A percentile compares a stretch with the other conserved stretches of the same genome.
These are phyloP conservation scores for Coranthus polyacanthus DNA, from an alignment of 2,797 vertebrate genomes.

Conservation along the genomic window DNA sequence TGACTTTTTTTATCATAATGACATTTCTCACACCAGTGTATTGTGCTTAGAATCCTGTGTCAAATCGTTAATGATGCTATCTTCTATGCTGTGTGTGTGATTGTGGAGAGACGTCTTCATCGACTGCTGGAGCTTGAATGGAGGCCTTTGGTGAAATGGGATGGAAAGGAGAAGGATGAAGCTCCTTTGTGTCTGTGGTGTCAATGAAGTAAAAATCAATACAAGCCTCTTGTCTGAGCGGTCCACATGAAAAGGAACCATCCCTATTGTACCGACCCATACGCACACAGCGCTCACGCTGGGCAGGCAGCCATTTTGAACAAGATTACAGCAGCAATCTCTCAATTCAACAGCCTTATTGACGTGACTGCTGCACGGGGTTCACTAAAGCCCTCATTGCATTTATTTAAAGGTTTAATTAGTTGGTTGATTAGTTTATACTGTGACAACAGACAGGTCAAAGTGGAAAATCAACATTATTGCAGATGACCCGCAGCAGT, in stretches of 20 bases:
- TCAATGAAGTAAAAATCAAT: slow-evolving; percentile 55
- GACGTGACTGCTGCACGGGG: slow-evolving; percentile 5
- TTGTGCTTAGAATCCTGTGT: not conserved
- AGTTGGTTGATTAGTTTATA: slow-evolving; percentile 1
- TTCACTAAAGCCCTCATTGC: not conserved
- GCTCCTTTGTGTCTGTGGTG: slow-evolving; percentile 48
- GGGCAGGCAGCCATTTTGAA: slow-evolving; percentile 60
- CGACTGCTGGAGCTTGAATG: slow-evolving; percentile 15
- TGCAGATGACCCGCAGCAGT: not conserved
- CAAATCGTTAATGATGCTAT: not conserved
- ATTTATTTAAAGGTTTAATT: slow-evolving; percentile 23
- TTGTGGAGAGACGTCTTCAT: slow-evolving; percentile 20
- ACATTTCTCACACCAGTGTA: not conserved
- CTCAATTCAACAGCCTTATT: slow-evolving; percentile 10
- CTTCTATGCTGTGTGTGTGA: not conserved
- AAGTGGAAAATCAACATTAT: not conserved
- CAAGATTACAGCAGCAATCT: slow-evolving; percentile 21
- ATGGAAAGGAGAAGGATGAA: slow-evolving; percentile 1
- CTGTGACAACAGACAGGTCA: slow-evolving; percentile 1
- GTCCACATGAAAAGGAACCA: slow-evolving; percentile 50
- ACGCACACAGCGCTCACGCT: not conserved
- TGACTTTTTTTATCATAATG: too few relatives aligned
- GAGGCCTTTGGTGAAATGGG: slow-evolving; percentile 30
- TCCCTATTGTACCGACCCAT: slow-evolving; percentile 28
- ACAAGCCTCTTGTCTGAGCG: slow-evolving; percentile 24